A percentile compares a stretch with the other conserved stretches of the same genome.
phyloP scores from a whole-genome alignment of 2,113 vertebrate species.

The Gopherus evgoodei region DNA sequence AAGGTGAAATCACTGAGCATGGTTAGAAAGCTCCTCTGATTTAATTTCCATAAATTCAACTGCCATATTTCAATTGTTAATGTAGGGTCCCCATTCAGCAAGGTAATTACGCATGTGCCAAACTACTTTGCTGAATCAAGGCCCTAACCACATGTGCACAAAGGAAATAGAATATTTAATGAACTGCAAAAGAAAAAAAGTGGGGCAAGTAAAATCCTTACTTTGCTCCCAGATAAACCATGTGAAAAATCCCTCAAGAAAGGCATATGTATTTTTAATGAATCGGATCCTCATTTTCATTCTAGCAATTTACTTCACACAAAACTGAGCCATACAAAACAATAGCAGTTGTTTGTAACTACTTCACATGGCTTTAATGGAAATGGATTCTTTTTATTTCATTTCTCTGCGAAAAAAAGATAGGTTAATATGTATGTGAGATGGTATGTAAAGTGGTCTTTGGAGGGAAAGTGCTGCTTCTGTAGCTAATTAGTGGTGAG shows the following conservation, averaged over 20 bases:
- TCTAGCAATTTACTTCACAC: conserved; percentile 1
- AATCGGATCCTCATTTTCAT: conserved; percentile 20
- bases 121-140: conserved; percentile 1
- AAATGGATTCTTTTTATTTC: neutral
- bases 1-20: neutral
- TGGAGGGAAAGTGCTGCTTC: neutral
- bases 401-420: conserved; percentile 1
- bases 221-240: conserved; percentile 19
- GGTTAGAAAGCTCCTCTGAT: neutral
- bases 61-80: conserved; percentile 9
- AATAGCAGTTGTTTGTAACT: conserved; percentile 5
- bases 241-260: conserved; percentile 17
- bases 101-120: neutral
- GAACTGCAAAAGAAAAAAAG: conserved; percentile 49
- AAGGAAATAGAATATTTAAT: conserved; percentile 45
- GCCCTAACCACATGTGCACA: neutral
- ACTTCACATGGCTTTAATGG: conserved; percentile 1
- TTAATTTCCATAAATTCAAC: neutral
- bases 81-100: conserved; percentile 5
- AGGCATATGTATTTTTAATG: neutral
- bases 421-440: neutral
- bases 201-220: neutral
- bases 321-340: conserved; percentile 40
- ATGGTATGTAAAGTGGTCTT: neutral
- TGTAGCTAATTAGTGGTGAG: neutral